Base-by-base conservation (phyloP, 2,113 vertebrate genomes). In the Benitochromis conjunctus region DNA sequence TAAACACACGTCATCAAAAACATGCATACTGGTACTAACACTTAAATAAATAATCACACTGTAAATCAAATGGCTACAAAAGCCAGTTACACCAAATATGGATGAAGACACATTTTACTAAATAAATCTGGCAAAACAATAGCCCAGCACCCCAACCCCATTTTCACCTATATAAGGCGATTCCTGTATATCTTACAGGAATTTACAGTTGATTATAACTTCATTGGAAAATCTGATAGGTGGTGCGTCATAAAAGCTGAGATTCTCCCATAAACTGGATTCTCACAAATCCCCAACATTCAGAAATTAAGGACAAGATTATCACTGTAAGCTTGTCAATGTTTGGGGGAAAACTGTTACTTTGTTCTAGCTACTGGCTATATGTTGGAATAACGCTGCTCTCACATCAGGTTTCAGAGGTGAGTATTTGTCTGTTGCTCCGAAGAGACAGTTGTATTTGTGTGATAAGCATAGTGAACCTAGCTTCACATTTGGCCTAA, bases 1-100 rank as follows among this genome's bases (percentile, higher is more conserved):
- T 98, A 3, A 6, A 78, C 14, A 38, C 58, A 80, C 26, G 14
- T 77, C 7, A 77, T 77, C 77, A 82, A 64, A 76, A 76, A 51
- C 24, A 31, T 48, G 24, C 16, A 51, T 51, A 31, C 69, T 74
- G 48, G 46, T 48, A 74, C 66, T 3, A 66, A 66, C 62, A 41
- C n/a, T 24, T 41, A 14, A 46, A 66, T 41, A 66, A 66, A 41
- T 41, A 66, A 41, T 66, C n/a, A 69, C 36, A 43, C 0, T 43
- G 19, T 38, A 69, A 69, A 24, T 69, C 62, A 66, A 41, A 41
- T 41, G n/a, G 19, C 12, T 41, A 41, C 62, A 66, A 11, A 66
- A 66, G 34, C 36, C 34, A 41, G 3, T 21, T 66, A 66, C 12
- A 66, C 19, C 11, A 66, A 66, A 14, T 64, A 64, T 64, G 29